Evolutionary conservation across 2,888 invertebrate genomes (phyloP).

Genomic region (Stenodera caucasica): DNA sequence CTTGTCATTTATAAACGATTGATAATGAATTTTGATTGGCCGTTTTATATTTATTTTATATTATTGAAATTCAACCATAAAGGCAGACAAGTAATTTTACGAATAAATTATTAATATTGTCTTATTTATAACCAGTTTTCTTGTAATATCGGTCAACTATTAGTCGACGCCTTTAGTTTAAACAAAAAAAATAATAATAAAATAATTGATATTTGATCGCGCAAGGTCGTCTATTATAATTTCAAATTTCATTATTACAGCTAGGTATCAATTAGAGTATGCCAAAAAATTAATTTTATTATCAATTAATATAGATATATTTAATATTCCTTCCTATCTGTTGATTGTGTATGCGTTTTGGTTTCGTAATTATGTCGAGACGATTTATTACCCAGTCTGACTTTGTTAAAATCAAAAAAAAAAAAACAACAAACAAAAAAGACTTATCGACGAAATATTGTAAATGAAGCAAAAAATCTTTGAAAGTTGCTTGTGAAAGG

Average conservation of each 20-base stretch:
- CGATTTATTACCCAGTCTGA: constrained; percentile 27
- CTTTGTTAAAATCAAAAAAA: background rate
- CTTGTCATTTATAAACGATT: background rate
- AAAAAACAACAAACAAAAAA: too few species aligned
- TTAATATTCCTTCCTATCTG: too few species aligned
- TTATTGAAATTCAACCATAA: background rate
- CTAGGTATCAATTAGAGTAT: too few species aligned
- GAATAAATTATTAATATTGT: background rate
- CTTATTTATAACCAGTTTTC: background rate
- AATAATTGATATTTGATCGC: too few species aligned
- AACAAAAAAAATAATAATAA: too few species aligned
- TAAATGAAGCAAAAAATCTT: background rate
- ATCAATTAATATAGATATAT: too few species aligned
- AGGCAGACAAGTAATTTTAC: background rate
- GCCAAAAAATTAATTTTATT: too few species aligned
- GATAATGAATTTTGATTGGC: background rate
- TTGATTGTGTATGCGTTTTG: constrained; percentile 23
- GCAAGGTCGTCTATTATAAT: too few species aligned
- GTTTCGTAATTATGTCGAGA: constrained; percentile 31
- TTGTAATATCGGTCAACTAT: background rate
- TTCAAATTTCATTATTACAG: too few species aligned
- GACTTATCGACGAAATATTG: constrained; percentile 28
- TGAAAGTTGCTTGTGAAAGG: constrained; percentile 20
- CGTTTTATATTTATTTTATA: too few species aligned
- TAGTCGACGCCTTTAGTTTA: background rate